These are phyloP conservation scores for Calidris pugnax DNA, from an alignment of 2,113 vertebrate species.

Conservation along the genomic window DNA sequence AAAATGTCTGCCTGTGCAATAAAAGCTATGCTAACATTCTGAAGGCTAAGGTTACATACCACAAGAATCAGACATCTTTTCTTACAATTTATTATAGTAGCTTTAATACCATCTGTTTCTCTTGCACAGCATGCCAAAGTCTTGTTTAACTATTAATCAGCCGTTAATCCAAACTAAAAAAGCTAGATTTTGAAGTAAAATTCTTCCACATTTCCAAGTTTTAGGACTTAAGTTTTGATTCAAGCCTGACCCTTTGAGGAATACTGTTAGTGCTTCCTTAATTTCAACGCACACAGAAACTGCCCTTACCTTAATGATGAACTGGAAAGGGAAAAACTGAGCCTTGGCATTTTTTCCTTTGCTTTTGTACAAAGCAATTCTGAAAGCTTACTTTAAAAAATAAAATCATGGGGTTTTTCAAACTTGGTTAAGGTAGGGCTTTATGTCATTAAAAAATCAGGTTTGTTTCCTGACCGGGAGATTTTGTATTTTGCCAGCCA, in stretches of 20 bases:
- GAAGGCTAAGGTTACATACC: neutral
- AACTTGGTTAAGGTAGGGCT: neutral
- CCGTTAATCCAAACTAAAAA: slow-evolving; percentile 7
- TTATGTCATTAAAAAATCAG: neutral
- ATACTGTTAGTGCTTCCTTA: neutral
- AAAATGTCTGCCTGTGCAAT: neutral
- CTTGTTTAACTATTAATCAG: neutral
- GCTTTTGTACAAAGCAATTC: neutral
- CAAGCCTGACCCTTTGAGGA: neutral
- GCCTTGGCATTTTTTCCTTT: neutral
- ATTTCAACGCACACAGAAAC: neutral
- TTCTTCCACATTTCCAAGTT: neutral
- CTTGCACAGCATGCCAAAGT: neutral
- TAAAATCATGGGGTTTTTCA: fast-evolving
- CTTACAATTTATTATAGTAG: neutral
- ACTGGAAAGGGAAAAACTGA: neutral
- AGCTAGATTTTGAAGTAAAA: neutral
- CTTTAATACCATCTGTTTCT: neutral
- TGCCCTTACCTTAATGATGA: neutral
- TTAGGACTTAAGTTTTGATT: neutral
- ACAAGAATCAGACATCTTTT: neutral
- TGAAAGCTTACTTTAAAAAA: neutral
- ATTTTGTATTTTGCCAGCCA: neutral
- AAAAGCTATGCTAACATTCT: slow-evolving; percentile 10
- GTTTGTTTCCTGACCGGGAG: neutral